These are phyloP conservation scores for Heliopora coerulea DNA, from an alignment of 92 coral and sea anemone species.

Conservation along the genomic window DNA sequence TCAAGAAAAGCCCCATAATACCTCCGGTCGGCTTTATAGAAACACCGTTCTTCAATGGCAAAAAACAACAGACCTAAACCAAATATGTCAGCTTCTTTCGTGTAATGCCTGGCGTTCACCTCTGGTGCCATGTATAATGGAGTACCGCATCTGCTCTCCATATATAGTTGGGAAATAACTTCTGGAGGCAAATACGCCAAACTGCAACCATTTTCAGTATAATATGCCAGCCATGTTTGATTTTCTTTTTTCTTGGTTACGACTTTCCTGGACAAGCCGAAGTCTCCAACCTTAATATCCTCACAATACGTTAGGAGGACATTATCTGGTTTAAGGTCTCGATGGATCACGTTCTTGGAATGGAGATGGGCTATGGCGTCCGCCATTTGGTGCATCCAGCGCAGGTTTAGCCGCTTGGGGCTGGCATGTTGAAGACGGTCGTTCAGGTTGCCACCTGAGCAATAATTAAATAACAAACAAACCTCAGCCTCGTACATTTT, in stretches of 20 bases:
- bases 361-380: slow-evolving; percentile 62
- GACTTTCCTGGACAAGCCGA: slow-evolving; percentile 69
- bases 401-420: slow-evolving; percentile 38
- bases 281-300: slow-evolving; percentile 73
- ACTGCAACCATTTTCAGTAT: no score
- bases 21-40: slow-evolving; percentile 41
- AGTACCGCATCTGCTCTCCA: no score
- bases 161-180: no score
- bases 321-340: slow-evolving; percentile 83
- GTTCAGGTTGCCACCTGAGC: slow-evolving; percentile 65
- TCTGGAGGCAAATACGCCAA: no score
- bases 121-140: slow-evolving; percentile 66
- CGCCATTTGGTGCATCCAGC: slow-evolving; percentile 74
- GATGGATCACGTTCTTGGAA: slow-evolving; percentile 54
- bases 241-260: background rate
- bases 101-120: slow-evolving; percentile 50
- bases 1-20: slow-evolving; percentile 80
- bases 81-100: slow-evolving; percentile 73
- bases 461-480: slow-evolving; percentile 58
- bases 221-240: background rate
- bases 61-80: slow-evolving; percentile 71
- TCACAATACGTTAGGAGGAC: slow-evolving; percentile 54
- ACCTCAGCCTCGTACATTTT: background rate
- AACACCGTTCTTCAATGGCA: slow-evolving; percentile 75
- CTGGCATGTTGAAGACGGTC: slow-evolving; percentile 60